Evolutionary conservation across 2,113 vertebrate genomes (phyloP).

Genomic region (Malurus alboscapulatus): DNA sequence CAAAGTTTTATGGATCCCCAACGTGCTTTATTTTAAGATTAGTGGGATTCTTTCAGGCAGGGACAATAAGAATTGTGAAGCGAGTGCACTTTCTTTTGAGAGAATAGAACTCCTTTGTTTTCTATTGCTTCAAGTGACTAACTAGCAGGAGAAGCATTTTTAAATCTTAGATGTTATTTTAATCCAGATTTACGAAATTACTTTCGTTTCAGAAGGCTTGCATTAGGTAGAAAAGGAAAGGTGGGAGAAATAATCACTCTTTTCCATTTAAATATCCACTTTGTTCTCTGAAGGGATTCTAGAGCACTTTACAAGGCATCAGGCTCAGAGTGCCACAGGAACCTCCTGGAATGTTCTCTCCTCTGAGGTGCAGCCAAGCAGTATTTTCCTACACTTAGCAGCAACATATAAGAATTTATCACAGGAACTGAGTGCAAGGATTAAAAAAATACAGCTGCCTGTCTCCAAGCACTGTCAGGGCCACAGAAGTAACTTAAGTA

Average conservation of each 20-base stretch:
- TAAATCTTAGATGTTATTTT: not conserved
- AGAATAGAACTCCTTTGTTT: not conserved
- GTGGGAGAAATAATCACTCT: not conserved
- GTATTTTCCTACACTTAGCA: not conserved
- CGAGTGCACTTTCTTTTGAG: not conserved
- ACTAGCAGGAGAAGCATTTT: not conserved
- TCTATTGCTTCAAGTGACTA: constrained; percentile 8
- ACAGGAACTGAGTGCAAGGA: not conserved
- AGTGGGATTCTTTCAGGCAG: not conserved
- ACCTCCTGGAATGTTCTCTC: not conserved
- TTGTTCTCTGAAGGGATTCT: not conserved
- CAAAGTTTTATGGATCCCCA: constrained; percentile 35
- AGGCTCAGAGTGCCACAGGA: not conserved
- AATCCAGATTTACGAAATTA: not conserved
- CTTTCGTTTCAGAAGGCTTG: not conserved
- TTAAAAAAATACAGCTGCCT: not conserved
- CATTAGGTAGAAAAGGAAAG: not conserved
- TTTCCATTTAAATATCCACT: not conserved
- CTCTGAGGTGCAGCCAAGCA: not conserved
- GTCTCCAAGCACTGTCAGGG: not conserved
- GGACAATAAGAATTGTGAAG: constrained; percentile 12
- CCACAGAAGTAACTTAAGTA: too few relatives aligned
- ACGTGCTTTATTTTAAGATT: constrained; percentile 44
- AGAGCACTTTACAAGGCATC: not conserved
- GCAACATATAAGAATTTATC: not conserved